Base-by-base conservation (phyloP, 64 coral and sea anemone genomes). In the Actinia equina region DNA sequence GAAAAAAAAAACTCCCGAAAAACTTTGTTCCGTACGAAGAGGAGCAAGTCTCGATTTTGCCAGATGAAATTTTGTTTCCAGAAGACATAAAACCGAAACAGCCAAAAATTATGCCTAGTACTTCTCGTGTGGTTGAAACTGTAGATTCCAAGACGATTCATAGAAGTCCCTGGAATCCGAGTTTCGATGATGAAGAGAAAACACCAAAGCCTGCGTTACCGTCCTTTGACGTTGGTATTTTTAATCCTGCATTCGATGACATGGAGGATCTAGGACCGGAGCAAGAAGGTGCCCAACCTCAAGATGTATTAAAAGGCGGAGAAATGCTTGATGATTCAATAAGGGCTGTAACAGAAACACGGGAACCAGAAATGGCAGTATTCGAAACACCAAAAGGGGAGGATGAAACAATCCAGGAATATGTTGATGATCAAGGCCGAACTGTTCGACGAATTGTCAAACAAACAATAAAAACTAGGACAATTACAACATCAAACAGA, bases 401-500 rank as follows among this genome's bases (percentile, higher is more conserved):
- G 62, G 83, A 60, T 52, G 83, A 85, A 42, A 53, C 43, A 16
- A n/a, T 85, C 4, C 56, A 85, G 20, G 83, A 85, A 45, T 61
- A 85, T 60, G 27, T 63, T 30, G 83, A 85, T 42, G 83, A 85
- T 8, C 6, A 58, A 42, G 83, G 83, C 17, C 54, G 83, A 58
- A 85, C 55, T 85, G 57, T 85, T 22, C 54, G 55, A 85, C 15
- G 25, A 55, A 85, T 85, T 27, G 83, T 85, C 26, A 58, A 53
- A 62, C 52, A 56, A 43, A 60, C 83, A 17, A 26, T 30, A 19
- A 85, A 56, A 0, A 85, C 83, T 6, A 85, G 23, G 27, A 85
- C 83, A 58, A 63, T 85, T 19, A 60, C 26, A 10, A 92, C 86
- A 69, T 67, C 82, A 52, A 59, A 82, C 57, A 63, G 79, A 64